Evolutionary conservation across 2,797 vertebrate genomes (phyloP), one percentile per base, ranked within the genome.

Genomic region (Gastrophryne carolinensis): DNA sequence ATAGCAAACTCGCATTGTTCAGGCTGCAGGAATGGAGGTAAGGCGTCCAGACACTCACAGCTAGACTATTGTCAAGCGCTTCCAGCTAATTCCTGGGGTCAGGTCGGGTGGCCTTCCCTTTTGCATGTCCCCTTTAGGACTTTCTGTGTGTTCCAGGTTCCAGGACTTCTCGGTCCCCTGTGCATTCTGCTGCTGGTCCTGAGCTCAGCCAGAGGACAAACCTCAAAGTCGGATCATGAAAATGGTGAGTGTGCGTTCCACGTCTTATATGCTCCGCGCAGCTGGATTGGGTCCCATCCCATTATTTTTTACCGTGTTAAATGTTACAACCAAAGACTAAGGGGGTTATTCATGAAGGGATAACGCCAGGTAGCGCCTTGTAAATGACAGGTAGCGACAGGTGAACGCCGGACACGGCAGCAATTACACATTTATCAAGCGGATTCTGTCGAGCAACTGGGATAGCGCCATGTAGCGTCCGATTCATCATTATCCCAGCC

Each of bases 1-100:
- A 57, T 57, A 71, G 58, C 67, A 63, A 17, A 26, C 27, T 21
- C 58, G 57, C 57, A 76, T 21, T 53, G 26, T 49, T 17, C 64
- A n/a, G 27, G 35, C 49, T 27, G 10, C 64, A 76, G 63, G 32
- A 56, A 76, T 76, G 65, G 60, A 62, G 74, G 74, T 76, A 76
- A 69, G 74, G 57, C 30, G 26, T 13, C 6, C 26, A 11, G 30
- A 10, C 29, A 4, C 47, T 24, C 29, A 5, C 3, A 15, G 2
- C n/a, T 44, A n/a, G 15, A 1, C 11, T 15, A 12, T n/a, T 27
- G 15, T 12, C 9, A 54, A 15, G 12, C 15, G 3, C 12, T 13
- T 23, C 12, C 62, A 64, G 24, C 26, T n/a, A n/a, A n/a, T n/a
- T n/a, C n/a, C n/a, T n/a, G n/a, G n/a, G n/a, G n/a, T n/a, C n/a